Evolutionary conservation across 2,888 invertebrate species (phyloP).

Genomic region (Drosophila phalerata): DNA sequence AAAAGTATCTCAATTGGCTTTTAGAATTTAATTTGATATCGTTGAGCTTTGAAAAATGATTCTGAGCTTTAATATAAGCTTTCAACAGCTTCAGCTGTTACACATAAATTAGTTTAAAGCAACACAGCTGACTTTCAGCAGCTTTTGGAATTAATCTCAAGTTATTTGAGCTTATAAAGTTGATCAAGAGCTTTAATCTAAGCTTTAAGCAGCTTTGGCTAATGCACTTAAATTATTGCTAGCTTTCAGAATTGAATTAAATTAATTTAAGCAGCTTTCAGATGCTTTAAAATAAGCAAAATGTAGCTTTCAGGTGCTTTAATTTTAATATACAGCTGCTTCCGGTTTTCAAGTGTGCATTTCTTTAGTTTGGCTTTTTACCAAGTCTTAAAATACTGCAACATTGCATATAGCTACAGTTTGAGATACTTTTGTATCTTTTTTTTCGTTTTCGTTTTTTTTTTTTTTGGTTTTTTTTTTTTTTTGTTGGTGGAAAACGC

Average conservation of each 20-base stretch:
- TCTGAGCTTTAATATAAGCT: not conserved
- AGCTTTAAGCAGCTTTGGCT: not conserved
- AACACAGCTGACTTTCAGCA: no score
- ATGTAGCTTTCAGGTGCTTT: slow-evolving; percentile 1
- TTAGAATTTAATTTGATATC: no score
- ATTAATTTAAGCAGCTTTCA: not conserved
- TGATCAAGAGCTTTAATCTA: no score
- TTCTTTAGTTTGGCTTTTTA: not conserved
- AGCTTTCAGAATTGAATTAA: not conserved
- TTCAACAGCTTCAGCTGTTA: not conserved
- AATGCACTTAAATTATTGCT: no score
- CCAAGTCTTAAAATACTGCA: slow-evolving; percentile 3
- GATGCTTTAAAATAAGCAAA: not conserved
- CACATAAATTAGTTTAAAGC: no score
- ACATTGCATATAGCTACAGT: not conserved
- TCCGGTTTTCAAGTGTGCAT: not conserved
- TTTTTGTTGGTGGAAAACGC: not conserved
- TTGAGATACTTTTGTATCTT: slow-evolving; percentile 33
- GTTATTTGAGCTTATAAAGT: not conserved
- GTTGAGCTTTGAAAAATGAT: no score
- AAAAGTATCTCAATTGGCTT: no score
- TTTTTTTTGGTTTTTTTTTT: not conserved
- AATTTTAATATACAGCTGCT: not conserved
- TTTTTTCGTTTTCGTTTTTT: not conserved
- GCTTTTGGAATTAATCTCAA: not conserved